A percentile compares a stretch with the other conserved stretches of the same genome.
Conservation (phyloP, 2,797 vertebrate species). For the Gymnocypris eckloni region DNA sequence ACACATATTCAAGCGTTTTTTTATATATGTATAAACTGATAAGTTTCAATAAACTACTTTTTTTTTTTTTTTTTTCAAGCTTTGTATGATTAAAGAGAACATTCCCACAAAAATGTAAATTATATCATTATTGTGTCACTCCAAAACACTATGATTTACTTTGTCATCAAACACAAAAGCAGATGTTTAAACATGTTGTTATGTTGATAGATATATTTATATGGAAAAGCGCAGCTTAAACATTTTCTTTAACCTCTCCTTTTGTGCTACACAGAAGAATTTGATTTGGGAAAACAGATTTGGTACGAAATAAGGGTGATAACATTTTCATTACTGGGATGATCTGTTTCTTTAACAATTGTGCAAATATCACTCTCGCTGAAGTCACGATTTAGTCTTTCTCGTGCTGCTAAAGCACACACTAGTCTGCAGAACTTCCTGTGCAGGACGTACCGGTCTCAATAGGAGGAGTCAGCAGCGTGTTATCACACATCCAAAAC, state of each 20-base stretch:
- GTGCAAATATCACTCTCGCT: neutral
- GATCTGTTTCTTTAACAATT: neutral
- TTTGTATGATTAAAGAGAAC: neutral
- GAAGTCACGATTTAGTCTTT: conserved; percentile 4
- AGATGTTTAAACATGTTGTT: neutral
- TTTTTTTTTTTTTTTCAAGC: neutral
- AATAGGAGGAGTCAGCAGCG: conserved; percentile 29
- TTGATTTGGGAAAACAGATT: neutral
- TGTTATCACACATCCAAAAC: conserved; percentile 49
- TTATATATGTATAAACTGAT: no score
- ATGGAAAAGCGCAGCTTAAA: neutral
- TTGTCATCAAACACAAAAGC: neutral
- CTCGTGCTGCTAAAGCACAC: conserved; percentile 12
- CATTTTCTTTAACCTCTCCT: neutral
- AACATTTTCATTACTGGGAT: neutral
- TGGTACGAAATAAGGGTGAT: neutral
- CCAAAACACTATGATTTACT: neutral
- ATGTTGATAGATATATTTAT: neutral
- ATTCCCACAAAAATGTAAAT: neutral
- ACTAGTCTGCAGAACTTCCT: conserved; percentile 25
- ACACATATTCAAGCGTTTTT: no score
- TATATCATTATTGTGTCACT: neutral
- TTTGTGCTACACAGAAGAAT: neutral
- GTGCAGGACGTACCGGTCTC: neutral
- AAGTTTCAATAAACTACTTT: neutral